phyloP scores from a whole-genome alignment of 2,888 invertebrate species.

The Diarsia rubi region DNA sequence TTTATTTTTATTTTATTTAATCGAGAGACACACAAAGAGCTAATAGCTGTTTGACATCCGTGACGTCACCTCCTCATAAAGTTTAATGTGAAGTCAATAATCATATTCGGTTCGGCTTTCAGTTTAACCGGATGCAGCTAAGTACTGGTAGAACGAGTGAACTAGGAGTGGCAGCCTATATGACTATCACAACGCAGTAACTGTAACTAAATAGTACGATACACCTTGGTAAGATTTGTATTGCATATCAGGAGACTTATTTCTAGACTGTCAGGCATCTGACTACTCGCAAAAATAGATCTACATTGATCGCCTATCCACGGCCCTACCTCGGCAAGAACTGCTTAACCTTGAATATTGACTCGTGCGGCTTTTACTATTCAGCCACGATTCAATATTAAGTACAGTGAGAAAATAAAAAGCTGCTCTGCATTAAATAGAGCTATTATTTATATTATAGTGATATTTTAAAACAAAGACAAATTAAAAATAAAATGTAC shows the following conservation, averaged over 20 bases:
- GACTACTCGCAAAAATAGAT: background rate
- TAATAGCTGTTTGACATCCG: no score
- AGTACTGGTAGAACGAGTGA: no score
- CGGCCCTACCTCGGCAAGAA: background rate
- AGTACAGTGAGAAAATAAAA: slow-evolving; percentile 6
- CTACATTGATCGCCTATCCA: background rate
- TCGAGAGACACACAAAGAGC: no score
- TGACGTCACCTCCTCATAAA: no score
- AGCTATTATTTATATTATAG: no score
- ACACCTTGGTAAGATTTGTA: background rate
- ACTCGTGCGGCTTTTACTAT: background rate
- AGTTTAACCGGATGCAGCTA: background rate
- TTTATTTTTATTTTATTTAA: no score
- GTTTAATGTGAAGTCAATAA: background rate
- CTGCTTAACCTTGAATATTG: background rate
- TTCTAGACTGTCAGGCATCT: background rate
- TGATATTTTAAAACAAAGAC: slow-evolving; percentile 7
- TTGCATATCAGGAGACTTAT: no score
- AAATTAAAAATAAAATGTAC: background rate
- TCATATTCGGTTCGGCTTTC: background rate
- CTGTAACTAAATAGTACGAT: background rate
- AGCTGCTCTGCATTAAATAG: slow-evolving; percentile 24
- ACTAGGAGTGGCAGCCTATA: background rate
- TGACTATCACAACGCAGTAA: background rate
- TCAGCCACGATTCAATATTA: background rate